Conservation (phyloP, 2,797 vertebrate species). For the Poeciliopsis presidionis region DNA sequence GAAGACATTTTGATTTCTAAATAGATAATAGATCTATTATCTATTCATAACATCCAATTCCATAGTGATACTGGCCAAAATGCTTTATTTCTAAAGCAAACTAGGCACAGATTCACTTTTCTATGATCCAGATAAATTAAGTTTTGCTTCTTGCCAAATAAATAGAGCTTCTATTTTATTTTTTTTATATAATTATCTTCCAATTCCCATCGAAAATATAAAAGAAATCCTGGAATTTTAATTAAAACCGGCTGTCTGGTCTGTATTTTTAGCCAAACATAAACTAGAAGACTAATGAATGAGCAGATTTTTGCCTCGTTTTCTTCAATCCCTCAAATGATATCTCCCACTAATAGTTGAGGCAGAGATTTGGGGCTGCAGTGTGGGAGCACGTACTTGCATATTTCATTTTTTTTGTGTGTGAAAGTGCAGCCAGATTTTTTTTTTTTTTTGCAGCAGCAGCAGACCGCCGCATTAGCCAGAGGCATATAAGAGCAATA, state of each 20-base stretch:
- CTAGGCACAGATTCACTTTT: neutral
- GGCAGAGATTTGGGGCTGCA: constrained; percentile 53
- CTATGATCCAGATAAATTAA: neutral
- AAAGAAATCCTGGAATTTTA: neutral
- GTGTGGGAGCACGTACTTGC: neutral
- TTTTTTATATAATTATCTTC: neutral
- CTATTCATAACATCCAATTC: neutral
- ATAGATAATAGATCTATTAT: no score
- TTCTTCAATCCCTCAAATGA: constrained; percentile 30
- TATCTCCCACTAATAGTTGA: constrained; percentile 37
- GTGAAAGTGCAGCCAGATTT: constrained; percentile 30
- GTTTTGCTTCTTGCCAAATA: no score
- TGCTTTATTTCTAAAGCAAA: neutral
- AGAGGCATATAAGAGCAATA: constrained; percentile 58
- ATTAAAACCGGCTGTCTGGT: neutral
- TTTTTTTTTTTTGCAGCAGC: constrained; percentile 22
- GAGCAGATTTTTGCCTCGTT: constrained; percentile 2
- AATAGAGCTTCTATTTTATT: neutral
- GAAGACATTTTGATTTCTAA: no score
- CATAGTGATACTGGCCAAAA: neutral
- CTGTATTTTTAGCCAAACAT: constrained; percentile 3
- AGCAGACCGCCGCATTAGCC: constrained; percentile 28
- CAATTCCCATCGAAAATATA: no score
- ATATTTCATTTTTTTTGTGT: constrained; percentile 39
- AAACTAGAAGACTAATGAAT: constrained; percentile 11